Percentiles rank a stretch among this genome's conserved stretches.
Evolutionary conservation across 2,797 vertebrate genomes (phyloP).

Genomic region (Cuculus canorus): DNA sequence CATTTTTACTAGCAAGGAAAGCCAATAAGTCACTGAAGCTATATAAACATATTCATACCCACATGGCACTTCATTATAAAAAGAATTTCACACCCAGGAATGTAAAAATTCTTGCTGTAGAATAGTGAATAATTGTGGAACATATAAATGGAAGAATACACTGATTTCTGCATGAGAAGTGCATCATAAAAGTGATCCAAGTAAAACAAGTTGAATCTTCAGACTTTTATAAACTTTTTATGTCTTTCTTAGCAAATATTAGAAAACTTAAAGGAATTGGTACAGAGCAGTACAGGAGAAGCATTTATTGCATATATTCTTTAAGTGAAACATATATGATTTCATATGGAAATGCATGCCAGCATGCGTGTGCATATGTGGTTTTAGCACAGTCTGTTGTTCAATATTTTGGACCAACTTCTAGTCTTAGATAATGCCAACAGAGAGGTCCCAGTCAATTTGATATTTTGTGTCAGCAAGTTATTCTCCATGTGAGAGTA

Average conservation of each 20-base stretch:
- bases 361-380: neutral
- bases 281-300: neutral
- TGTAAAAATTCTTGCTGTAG: neutral
- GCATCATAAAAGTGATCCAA: neutral
- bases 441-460: neutral
- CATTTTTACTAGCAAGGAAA: slow-evolving; percentile 67
- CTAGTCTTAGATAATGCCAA: neutral
- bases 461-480: neutral
- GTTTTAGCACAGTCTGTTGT: neutral
- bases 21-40: slow-evolving; percentile 61
- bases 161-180: neutral
- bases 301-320: neutral
- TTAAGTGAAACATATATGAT: neutral
- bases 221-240: neutral
- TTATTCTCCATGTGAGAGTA: neutral
- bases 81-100: slow-evolving; percentile 30
- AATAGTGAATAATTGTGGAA: neutral
- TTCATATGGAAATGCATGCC: neutral
- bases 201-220: neutral
- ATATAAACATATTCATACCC: slow-evolving; percentile 43
- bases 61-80: slow-evolving; percentile 37
- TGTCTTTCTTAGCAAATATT: neutral
- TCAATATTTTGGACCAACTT: neutral
- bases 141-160: neutral
- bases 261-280: neutral